These are phyloP conservation scores for Mesocentrotus franciscanus DNA, from an alignment of 53 echinoderm and acorn worm species.

Conservation along the genomic window DNA sequence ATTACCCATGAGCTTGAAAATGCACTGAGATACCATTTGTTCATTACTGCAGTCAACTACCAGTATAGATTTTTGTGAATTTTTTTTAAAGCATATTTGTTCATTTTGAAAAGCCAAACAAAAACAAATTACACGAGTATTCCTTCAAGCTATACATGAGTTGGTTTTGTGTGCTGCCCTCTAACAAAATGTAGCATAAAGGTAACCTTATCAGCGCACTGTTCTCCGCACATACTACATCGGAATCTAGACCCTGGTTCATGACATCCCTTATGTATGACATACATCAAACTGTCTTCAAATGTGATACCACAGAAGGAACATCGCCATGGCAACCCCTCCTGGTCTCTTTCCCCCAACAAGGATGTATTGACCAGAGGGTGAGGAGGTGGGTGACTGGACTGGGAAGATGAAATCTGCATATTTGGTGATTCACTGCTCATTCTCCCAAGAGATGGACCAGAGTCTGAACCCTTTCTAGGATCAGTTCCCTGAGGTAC, in stretches of 20 bases:
- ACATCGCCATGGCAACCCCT: slow-evolving; percentile 76
- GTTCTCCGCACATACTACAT: slow-evolving; percentile 86
- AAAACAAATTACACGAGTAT: not conserved
- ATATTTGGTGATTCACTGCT: slow-evolving; percentile 52
- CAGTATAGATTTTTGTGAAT: too few relatives aligned
- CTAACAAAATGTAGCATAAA: slow-evolving; percentile 86
- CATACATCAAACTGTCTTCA: slow-evolving; percentile 86
- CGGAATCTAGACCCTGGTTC: slow-evolving; percentile 74
- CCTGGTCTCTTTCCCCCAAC: slow-evolving; percentile 9
- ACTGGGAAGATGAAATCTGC: slow-evolving; percentile 63
- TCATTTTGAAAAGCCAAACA: too few relatives aligned
- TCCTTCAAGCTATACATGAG: slow-evolving; percentile 42
- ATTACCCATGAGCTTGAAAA: too few relatives aligned
- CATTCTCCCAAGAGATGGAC: slow-evolving; percentile 5
- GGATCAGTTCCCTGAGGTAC: not conserved
- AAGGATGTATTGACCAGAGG: slow-evolving; percentile 13
- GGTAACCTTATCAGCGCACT: slow-evolving; percentile 73
- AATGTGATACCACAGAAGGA: slow-evolving; percentile 80
- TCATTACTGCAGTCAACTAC: too few relatives aligned
- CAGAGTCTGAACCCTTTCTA: not conserved
- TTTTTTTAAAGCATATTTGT: too few relatives aligned
- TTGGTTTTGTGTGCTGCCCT: slow-evolving; percentile 77
- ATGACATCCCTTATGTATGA: slow-evolving; percentile 89
- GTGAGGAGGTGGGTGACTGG: not conserved
- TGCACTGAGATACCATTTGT: too few relatives aligned